These are phyloP conservation scores for Aplochiton taeniatus DNA, from an alignment of 2,797 vertebrate species.

Conservation along the genomic window DNA sequence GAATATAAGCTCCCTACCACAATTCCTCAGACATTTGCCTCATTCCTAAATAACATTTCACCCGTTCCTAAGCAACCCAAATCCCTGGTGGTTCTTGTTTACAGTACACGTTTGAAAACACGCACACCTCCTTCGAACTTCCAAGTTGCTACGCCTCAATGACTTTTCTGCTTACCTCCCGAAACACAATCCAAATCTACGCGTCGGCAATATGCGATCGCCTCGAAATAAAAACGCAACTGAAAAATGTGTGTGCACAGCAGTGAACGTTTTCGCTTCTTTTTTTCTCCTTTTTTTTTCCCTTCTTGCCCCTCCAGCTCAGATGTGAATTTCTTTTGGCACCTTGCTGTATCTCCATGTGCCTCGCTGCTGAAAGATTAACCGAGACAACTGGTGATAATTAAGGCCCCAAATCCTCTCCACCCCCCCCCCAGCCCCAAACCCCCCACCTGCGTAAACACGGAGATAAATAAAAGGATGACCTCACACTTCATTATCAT, in stretches of 20 bases:
- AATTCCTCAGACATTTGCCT: conserved; percentile 1
- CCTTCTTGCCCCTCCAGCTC: conserved; percentile 41
- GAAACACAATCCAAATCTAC: conserved; percentile 49
- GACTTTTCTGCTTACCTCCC: conserved; percentile 44
- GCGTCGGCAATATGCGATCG: conserved; percentile 52
- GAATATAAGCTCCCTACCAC: not conserved
- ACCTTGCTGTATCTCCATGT: conserved; percentile 61
- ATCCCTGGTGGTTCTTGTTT: not conserved
- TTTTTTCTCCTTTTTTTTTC: conserved; percentile 9
- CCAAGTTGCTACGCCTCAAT: conserved; percentile 30
- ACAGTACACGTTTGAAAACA: conserved; percentile 15
- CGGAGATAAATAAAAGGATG: conserved; percentile 57
- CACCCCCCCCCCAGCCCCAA: conserved; percentile 50
- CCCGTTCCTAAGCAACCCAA: conserved; percentile 2
- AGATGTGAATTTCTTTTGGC: too few relatives aligned
- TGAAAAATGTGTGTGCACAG: conserved; percentile 60
- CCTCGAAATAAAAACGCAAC: conserved; percentile 59
- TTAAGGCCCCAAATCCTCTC: conserved; percentile 67
- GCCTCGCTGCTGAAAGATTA: conserved; percentile 68
- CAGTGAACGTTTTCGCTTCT: conserved; percentile 49
- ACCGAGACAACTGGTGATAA: conserved; percentile 70
- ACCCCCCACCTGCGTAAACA: conserved; percentile 60
- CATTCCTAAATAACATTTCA: conserved; percentile 28
- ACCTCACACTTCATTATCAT: conserved; percentile 54
- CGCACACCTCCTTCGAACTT: conserved; percentile 41